phyloP scores from a whole-genome alignment of 2,888 invertebrate genomes.

The Dusona sp. region DNA sequence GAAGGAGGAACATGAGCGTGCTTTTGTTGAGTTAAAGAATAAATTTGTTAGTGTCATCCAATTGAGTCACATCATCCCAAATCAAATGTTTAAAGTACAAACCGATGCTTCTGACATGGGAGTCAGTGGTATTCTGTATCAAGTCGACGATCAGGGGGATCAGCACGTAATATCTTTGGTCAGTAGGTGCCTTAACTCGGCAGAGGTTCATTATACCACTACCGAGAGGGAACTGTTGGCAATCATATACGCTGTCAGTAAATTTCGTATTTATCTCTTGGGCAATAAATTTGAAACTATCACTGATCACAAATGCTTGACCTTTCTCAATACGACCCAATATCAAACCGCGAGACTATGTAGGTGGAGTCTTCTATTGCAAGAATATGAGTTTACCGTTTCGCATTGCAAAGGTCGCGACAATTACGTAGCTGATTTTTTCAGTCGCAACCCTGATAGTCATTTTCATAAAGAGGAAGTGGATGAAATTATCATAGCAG shows the following conservation, averaged over 20 bases:
- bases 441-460: slow-evolving; percentile 25
- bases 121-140: slow-evolving; percentile 70
- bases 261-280: slow-evolving; percentile 67
- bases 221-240: slow-evolving; percentile 52
- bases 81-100: slow-evolving; percentile 63
- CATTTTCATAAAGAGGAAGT: not conserved
- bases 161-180: slow-evolving; percentile 67
- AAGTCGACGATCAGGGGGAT: slow-evolving; percentile 37
- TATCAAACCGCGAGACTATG: slow-evolving; percentile 18
- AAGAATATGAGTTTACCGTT: slow-evolving; percentile 12
- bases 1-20: slow-evolving; percentile 43
- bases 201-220: slow-evolving; percentile 30
- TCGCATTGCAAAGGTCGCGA: slow-evolving; percentile 65
- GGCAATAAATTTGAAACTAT: slow-evolving; percentile 70
- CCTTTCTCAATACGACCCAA: slow-evolving; percentile 66
- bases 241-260: slow-evolving; percentile 64
- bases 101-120: slow-evolving; percentile 63
- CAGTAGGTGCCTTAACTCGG: slow-evolving; percentile 67
- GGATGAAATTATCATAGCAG: not conserved
- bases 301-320: slow-evolving; percentile 67
- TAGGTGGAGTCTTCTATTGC: slow-evolving; percentile 21
- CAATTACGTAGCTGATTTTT: slow-evolving; percentile 66
- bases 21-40: slow-evolving; percentile 62
- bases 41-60: slow-evolving; percentile 55
- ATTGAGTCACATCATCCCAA: slow-evolving; percentile 53